Base-by-base conservation (phyloP, 1,140 invertebrate genomes). In the Pseudomyrmex concolor region DNA sequence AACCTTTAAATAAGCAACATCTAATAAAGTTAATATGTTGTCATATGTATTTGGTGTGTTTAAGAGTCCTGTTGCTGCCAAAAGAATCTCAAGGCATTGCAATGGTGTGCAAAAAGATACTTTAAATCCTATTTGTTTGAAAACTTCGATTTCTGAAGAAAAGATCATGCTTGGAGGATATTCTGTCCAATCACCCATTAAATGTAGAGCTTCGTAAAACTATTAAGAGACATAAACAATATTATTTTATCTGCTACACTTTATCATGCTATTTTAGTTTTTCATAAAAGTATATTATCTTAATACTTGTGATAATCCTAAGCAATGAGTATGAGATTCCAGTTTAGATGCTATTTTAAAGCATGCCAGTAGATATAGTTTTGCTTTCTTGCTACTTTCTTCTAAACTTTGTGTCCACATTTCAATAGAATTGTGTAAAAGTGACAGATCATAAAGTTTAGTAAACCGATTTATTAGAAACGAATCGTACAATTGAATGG, bases 341-440 rank as follows among this genome's bases (percentile, higher is more conserved):
- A 93, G 88, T 89, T 93, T 93, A 74, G 89, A 91, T 4, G 91
- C 92, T 57, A 93, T 81, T 64, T 93, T 92, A 64, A 93, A 90
- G 54, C 91, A 93, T 4, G 89, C 90, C 71, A 93, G 74, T 12
- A 92, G 84, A 77, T 90, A 80, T 62, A 91, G 25, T 85, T 87
- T 89, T 13, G 84, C 50, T 64, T 90, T 54, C 57, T 67, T 81
- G 54, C 89, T 86, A 83, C 43, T 70, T 85, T 7, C 88, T 60
- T 66, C 84, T 62, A 4, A 77, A 67, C 85, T 86, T 90, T 9
- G 55, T 34, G 17, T 17, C 85, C 73, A 15, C 67, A 59, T 34
- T 5, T 34, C 0, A 34, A n/a, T 43, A 22, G 59, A 17, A 59
- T 74, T 25, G 17, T n/a, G 22, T 84, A 4, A 5, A 34, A 34